Evolutionary conservation across 2,113 vertebrate species (phyloP), one percentile per base, ranked within the genome.

Genomic region (Tretioscincus oriximinensis): DNA sequence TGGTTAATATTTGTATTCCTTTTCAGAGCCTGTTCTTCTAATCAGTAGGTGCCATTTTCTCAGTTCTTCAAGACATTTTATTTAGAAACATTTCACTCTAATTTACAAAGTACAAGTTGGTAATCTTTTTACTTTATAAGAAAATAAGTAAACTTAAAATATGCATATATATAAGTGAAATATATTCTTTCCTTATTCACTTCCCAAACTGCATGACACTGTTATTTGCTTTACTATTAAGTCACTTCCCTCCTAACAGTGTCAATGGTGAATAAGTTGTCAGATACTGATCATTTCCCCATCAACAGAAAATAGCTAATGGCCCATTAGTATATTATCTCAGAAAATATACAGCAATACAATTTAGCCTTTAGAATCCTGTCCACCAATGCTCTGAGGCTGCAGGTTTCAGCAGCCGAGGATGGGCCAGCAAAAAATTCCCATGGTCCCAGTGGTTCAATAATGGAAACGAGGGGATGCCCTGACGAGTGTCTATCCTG

Each of bases 1-100:
- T 82, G 85, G 81, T 94, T 93, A 93, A 92, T 95, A 95, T 95
- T 95, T 94, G 89, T 84, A 88, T 72, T 92, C 72, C 87, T 88
- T 90, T 81, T 83, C 87, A 76, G 61, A 93, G 95, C 93, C 94
- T 95, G 95, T 85, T 93, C 90, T 93, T 87, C 86, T 78, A 74
- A 83, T 91, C 85, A 88, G 83, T 88, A 85, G 89, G 41, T 73
- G 88, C 81, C 89, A 87, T 71, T 86, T 85, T 87, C 91, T 81
- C 73, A 22, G 0, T 78, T 90, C 82, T 86, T 24, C 64, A 68
- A 86, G 78, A 89, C 79, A 10, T 74, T n/a, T 84, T 80, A 78
- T 83, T 81, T 87, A 87, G 63, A 85, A 81, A 84, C 86, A 81
- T 90, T 88, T 90, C 85, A 87, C 84, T 90, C 88, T 60, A 84